phyloP scores from a whole-genome alignment of 1,140 invertebrate genomes.

The Drosophila nikananu region DNA sequence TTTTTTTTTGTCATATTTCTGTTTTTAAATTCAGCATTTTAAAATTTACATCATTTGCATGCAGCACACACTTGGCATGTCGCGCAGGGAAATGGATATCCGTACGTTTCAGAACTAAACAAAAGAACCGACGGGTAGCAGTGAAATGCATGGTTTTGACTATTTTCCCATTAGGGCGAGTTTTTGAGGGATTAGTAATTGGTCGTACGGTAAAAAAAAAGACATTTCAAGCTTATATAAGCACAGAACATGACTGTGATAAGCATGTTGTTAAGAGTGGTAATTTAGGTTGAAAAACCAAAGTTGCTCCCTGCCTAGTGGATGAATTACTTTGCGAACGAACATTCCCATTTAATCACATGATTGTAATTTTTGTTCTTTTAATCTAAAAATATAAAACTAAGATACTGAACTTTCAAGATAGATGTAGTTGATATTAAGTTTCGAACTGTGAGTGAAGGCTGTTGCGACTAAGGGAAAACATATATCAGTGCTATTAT shows the following conservation, averaged over 20 bases:
- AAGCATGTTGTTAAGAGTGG: background rate
- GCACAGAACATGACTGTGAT: background rate
- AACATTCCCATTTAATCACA: too few relatives aligned
- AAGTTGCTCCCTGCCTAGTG: background rate
- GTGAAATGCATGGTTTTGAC: constrained; percentile 15
- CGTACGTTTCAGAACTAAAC: constrained; percentile 23
- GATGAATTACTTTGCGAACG: too few relatives aligned
- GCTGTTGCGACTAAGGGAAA: background rate
- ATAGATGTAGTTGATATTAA: background rate
- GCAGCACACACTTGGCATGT: background rate
- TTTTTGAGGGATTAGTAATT: background rate
- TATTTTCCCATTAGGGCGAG: background rate
- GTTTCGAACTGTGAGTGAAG: background rate
- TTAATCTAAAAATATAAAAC: background rate
- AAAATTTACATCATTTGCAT: constrained; percentile 57
- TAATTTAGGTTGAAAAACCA: background rate
- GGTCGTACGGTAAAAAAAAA: background rate
- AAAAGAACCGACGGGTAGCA: constrained; percentile 33
- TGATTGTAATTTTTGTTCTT: background rate
- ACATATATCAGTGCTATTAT: background rate
- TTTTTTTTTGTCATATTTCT: constrained; percentile 53
- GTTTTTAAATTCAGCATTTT: constrained; percentile 62
- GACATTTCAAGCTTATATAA: background rate
- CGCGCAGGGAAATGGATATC: constrained; percentile 4
- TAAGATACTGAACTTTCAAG: background rate